These are phyloP conservation scores for Dryoscopus gambensis DNA, from an alignment of 2,113 vertebrate species.

Conservation along the genomic window DNA sequence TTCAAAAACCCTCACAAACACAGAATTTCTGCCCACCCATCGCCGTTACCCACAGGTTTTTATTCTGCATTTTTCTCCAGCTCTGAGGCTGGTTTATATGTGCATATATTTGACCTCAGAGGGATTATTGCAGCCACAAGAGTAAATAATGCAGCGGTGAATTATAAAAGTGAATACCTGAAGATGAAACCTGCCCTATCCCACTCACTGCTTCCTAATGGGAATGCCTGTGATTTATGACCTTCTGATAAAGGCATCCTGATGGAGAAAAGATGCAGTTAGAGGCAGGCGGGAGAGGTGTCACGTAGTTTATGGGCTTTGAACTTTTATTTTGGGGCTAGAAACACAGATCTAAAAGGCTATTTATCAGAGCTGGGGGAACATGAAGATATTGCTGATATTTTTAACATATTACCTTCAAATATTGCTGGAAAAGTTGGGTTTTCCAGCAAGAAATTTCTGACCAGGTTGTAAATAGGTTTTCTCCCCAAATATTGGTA, in stretches of 20 bases:
- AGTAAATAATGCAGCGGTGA: background rate
- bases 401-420: background rate
- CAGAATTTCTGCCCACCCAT: background rate
- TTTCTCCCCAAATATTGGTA: background rate
- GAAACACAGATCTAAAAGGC: background rate
- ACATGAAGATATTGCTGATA: background rate
- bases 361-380: background rate
- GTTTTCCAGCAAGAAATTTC: background rate
- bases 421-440: background rate
- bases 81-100: background rate
- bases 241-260: conserved; percentile 15
- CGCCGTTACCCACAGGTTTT: background rate
- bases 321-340: conserved; percentile 7
- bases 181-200: background rate
- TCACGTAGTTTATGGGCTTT: background rate
- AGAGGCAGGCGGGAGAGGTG: background rate
- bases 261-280: conserved; percentile 14
- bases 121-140: background rate
- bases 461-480: background rate
- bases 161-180: conserved; percentile 9
- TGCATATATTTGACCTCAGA: background rate
- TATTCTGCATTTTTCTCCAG: background rate
- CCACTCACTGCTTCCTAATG: background rate
- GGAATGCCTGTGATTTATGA: conserved; percentile 31
- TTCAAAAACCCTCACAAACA: background rate